phyloP scores from a whole-genome alignment of 2,113 vertebrate genomes.

The Dascyllus trimaculatus region DNA sequence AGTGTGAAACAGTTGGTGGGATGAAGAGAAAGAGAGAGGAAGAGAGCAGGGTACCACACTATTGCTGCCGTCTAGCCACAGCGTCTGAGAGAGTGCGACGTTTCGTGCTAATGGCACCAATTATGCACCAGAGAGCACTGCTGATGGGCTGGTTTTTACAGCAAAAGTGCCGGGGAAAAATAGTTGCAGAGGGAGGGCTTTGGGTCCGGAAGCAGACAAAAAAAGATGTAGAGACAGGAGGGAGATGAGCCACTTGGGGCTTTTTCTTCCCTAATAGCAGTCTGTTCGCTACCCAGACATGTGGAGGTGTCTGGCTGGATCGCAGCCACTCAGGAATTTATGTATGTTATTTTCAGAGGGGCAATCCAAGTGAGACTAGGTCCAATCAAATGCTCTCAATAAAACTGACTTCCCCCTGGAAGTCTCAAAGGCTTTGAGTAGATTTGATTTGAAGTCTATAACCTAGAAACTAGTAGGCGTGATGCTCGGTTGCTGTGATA shows the following conservation, averaged over 20 bases:
- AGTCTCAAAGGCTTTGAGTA: slow-evolving; percentile 60
- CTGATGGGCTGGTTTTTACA: slow-evolving; percentile 57
- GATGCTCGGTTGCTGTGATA: slow-evolving; percentile 46
- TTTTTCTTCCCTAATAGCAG: slow-evolving; percentile 43
- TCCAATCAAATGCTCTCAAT: slow-evolving; percentile 73
- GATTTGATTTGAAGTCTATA: slow-evolving; percentile 72
- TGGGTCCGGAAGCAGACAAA: slow-evolving; percentile 18
- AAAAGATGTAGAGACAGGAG: slow-evolving; percentile 20
- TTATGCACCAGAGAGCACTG: slow-evolving; percentile 74
- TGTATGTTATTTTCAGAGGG: slow-evolving; percentile 68
- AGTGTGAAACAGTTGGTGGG: slow-evolving; percentile 70
- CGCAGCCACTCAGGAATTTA: slow-evolving; percentile 65
- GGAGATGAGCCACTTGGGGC: slow-evolving; percentile 50
- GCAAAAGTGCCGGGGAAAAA: slow-evolving; percentile 21
- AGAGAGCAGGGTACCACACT: slow-evolving; percentile 15
- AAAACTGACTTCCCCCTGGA: slow-evolving; percentile 61
- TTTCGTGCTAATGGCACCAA: slow-evolving; percentile 74
- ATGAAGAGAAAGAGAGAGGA: slow-evolving; percentile 40
- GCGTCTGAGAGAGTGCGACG: slow-evolving; percentile 56
- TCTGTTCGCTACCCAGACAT: slow-evolving; percentile 50
- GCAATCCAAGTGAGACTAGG: slow-evolving; percentile 66
- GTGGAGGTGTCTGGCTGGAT: slow-evolving; percentile 64
- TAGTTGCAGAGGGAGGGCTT: slow-evolving; percentile 5
- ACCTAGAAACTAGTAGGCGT: slow-evolving; percentile 44
- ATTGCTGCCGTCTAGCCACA: slow-evolving; percentile 38